Base-by-base conservation (phyloP, 2,113 vertebrate species). In the Dolichotis patagonum region DNA sequence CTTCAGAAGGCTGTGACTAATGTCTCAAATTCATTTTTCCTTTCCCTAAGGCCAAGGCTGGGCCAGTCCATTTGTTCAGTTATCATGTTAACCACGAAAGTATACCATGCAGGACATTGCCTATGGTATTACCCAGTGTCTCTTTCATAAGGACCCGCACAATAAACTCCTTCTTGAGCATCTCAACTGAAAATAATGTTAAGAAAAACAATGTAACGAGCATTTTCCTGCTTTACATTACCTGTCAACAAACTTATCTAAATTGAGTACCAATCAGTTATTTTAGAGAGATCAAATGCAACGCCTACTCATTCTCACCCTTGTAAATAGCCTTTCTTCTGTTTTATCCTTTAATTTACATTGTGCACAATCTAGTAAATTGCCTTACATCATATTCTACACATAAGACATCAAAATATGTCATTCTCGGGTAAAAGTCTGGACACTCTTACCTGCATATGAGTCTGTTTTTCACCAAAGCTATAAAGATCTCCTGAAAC, bases 391-490 rank as follows among this genome's bases (percentile, higher is more conserved):
- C 7, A 62, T 7, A 56, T 35, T 83, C 35, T 65, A 46, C 19
- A 54, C 49, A 62, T 10, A 58, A 63, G n/a, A 54, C 19, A 19
- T 1, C 30, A 54, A 80, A 63, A 86, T 9, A 81, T 0, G 54
- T 14, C 24, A 12, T 62, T 56, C 30, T 84, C 67, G 22, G 60
- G 49, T 35, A 71, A 78, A 56, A 13, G 9, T 52, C 78, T 71
- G 28, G 20, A 73, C 1, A 62, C 20, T 88, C 98, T 97, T 98
- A 99, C 99, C 99, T 99, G 99, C 98, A 99, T 80, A 78, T 97
- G 91, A 99, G 98, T 94, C 99, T 98, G 92, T 99, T 99, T 98
- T 98, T 99, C 96, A 99, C 98, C 98, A 99, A 98, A 88, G 98
- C 98, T 11, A 80, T 97, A 82, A 99, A 99, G 96, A 99, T 99